Evolutionary conservation across 2,113 vertebrate species (phyloP).

Genomic region (Clarias gariepinus): DNA sequence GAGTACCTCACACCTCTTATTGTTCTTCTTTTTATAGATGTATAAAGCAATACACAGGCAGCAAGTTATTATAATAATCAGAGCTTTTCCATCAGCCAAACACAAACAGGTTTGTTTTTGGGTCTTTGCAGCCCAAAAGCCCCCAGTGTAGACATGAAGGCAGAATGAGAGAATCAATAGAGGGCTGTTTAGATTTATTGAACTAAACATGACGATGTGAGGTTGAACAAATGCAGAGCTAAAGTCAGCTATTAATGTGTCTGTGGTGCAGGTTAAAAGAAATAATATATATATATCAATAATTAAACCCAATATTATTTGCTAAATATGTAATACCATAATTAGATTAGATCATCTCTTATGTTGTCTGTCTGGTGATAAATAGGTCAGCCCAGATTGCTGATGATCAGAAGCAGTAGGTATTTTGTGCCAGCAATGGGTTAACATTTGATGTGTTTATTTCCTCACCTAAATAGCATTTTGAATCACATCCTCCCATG

Average conservation of each 20-base stretch:
- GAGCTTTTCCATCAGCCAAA: constrained; percentile 21
- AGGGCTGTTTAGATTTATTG: neutral
- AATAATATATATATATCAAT: neutral
- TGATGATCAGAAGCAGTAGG: neutral
- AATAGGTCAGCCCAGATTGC: neutral
- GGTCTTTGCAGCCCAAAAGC: neutral
- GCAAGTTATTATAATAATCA: constrained; percentile 52
- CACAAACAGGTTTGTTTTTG: constrained; percentile 18
- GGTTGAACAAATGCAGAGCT: neutral
- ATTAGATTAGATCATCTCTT: neutral
- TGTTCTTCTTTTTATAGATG: constrained; percentile 34
- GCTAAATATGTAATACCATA: neutral
- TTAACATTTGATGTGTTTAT: neutral
- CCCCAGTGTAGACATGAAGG: neutral
- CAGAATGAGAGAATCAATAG: neutral
- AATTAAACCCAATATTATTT: neutral
- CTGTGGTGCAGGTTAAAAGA: neutral
- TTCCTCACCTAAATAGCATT: neutral
- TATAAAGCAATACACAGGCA: constrained; percentile 56
- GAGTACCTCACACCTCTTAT: constrained; percentile 57
- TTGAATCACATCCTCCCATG: neutral
- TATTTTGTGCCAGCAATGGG: neutral
- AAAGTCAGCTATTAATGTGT: neutral
- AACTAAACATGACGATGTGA: neutral
- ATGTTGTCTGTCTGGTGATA: neutral